Evolutionary conservation across 2,113 vertebrate species (phyloP), one percentile per base, ranked within the genome.

Genomic region (Ammodytes marinus): DNA sequence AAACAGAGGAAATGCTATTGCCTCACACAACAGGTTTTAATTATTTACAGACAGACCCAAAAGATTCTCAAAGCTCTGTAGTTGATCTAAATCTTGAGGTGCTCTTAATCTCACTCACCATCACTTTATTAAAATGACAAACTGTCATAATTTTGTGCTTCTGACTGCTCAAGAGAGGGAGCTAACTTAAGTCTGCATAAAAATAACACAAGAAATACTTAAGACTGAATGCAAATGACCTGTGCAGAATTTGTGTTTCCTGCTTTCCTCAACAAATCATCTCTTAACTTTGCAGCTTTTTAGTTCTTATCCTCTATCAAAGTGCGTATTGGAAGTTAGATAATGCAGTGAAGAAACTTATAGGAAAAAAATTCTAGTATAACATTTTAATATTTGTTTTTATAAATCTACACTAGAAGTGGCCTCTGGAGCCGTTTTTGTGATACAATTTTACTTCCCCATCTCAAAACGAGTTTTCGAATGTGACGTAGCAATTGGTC

Each of bases 61-160:
- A 80, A 63, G 63, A 69, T 69, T 64, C 11, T 10, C 14, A 2
- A 4, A 39, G 35, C 79, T 78, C 53, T 65, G 52, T 8, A 37
- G 80, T 83, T 67, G 61, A 76, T 63, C 59, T 71, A 83, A 87
- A 86, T 89, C 73, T 84, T 11, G 17, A 73, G 53, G 45, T 69
- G 37, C 43, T 68, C 59, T 71, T 76, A 87, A 86, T 86, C 63
- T 85, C 39, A 47, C 40, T 65, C 42, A 81, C 74, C 47, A 47
- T 45, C 49, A 69, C 35, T 80, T 79, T 8, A 87, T 85, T 79
- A 72, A 87, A 90, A 88, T 43, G 69, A 60, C 27, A 27, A 87
- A 80, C 55, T 70, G 49, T 82, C 68, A 77, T 74, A 66, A 70
- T 6, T 65, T 14, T 49, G 42, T 50, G 42, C 61, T 52, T 75